Percentiles rank a stretch among this genome's conserved stretches.
Evolutionary conservation across 1,140 invertebrate genomes (phyloP).

Genomic region (Ectropis grisescens): DNA sequence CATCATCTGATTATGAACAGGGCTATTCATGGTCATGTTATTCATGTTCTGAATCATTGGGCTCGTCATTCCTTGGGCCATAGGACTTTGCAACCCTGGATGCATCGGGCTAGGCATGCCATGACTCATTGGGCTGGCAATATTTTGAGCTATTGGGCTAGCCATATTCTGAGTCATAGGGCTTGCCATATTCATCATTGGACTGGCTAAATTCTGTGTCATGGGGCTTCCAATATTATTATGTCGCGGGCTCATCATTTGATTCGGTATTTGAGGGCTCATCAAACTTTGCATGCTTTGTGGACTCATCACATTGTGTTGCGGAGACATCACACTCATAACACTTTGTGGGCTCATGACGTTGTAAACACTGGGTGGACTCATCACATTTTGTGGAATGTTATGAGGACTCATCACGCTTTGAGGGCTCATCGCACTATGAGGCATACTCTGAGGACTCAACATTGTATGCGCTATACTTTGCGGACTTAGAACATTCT

Average conservation of each 20-base stretch:
- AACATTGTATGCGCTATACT: conserved; percentile 38
- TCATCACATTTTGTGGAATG: conserved; percentile 56
- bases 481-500: conserved; percentile 59
- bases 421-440: conserved; percentile 36
- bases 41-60: conserved; percentile 57
- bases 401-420: conserved; percentile 53
- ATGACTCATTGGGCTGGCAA: conserved; percentile 54
- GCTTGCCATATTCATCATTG: conserved; percentile 53
- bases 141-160: conserved; percentile 45
- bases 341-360: conserved; percentile 59
- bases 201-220: conserved; percentile 54
- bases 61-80: conserved; percentile 34
- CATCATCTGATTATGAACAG: conserved; percentile 32
- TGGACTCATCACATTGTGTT: conserved; percentile 59
- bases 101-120: conserved; percentile 61
- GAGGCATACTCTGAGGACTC: conserved; percentile 37
- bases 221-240: conserved; percentile 56
- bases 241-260: conserved; percentile 59
- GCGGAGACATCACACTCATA: conserved; percentile 64
- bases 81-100: conserved; percentile 50
- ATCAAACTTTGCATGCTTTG: conserved; percentile 59
- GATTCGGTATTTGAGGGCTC: conserved; percentile 59
- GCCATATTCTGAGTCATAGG: conserved; percentile 47
- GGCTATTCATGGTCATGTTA: conserved; percentile 42
- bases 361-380: conserved; percentile 57